Percentiles rank a stretch among this genome's conserved stretches.
phyloP scores from a whole-genome alignment of 2,113 vertebrate genomes.

The Xyliphius kryptos region DNA sequence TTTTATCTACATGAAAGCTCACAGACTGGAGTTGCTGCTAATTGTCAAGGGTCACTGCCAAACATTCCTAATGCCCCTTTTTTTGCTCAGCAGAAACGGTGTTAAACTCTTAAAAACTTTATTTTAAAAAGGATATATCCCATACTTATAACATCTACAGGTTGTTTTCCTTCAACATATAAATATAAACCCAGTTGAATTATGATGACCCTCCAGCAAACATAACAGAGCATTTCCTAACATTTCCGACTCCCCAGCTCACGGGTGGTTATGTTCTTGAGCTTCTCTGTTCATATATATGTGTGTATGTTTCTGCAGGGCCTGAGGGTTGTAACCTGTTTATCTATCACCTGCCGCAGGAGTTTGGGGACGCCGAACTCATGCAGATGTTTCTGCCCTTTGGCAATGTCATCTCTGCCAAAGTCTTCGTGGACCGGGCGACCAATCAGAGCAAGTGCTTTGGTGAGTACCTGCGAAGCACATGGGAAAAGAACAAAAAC shows the following conservation, averaged over 20 bases:
- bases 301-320: constrained; percentile 63
- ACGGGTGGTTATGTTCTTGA: not conserved
- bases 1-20: no score
- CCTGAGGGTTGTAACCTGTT: constrained; percentile 98
- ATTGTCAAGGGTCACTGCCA: no score
- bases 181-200: not conserved
- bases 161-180: not conserved
- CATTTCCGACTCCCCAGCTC: no score
- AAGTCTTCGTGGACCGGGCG: constrained; percentile 97
- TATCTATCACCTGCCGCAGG: constrained; percentile 99
- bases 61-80: no score
- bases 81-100: no score
- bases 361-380: constrained; percentile 95
- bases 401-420: constrained; percentile 96
- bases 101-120: no score
- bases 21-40: no score
- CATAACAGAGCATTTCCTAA: no score
- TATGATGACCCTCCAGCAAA: no score
- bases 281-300: constrained; percentile 2
- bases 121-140: not conserved
- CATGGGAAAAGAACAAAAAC: constrained; percentile 21
- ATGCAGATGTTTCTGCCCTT: constrained; percentile 98
- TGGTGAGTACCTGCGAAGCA: constrained; percentile 68
- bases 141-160: not conserved
- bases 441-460: constrained; percentile 99